Evolutionary conservation across 2,888 invertebrate genomes (phyloP).

Genomic region (Phengaris alcon): DNA sequence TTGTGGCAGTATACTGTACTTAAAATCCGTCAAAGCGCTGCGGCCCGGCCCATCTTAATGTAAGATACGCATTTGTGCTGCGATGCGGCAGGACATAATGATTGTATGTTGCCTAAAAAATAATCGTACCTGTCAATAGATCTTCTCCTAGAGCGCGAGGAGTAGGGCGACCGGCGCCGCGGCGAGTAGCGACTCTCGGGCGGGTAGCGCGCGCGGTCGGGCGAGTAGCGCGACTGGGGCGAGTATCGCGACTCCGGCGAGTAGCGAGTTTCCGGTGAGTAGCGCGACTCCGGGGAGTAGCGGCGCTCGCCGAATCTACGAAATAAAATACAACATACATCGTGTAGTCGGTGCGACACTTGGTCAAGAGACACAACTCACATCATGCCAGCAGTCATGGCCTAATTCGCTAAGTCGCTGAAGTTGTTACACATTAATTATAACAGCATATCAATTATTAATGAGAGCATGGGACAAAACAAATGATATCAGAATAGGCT

Average conservation of each 20-base stretch:
- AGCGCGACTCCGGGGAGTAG: constrained; percentile 70
- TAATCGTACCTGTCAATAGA: constrained; percentile 55
- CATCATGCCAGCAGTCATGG: no score
- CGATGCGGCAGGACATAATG: no score
- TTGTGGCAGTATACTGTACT: no score
- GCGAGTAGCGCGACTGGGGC: constrained; percentile 68
- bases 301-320: constrained; percentile 52
- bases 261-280: constrained; percentile 64
- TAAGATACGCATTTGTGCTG: no score
- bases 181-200: constrained; percentile 53
- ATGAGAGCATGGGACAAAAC: no score
- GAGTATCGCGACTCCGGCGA: constrained; percentile 70
- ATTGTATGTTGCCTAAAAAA: background rate
- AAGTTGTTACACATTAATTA: no score
- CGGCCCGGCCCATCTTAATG: no score
- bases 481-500: no score
- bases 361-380: background rate
- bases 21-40: no score
- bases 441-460: no score
- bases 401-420: no score
- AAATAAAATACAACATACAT: background rate
- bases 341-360: no score
- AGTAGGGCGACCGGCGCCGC: constrained; percentile 51
- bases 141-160: constrained; percentile 55
- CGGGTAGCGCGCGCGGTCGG: constrained; percentile 68